Conservation (phyloP, 2,797 vertebrate genomes). For the Fistularia commersonii region DNA sequence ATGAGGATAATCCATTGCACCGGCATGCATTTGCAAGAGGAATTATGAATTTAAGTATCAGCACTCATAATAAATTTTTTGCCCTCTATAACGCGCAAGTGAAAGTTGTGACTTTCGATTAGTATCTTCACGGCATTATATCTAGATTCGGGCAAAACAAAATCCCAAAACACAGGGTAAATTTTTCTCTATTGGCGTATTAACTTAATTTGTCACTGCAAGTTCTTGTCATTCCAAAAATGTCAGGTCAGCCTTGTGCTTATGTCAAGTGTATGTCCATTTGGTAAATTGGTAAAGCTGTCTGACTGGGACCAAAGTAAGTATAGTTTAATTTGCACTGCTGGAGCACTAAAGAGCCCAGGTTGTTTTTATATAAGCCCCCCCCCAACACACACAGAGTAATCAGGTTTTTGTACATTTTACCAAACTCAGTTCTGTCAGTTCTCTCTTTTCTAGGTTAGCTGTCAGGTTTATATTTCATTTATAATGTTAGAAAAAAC, state of each 20-base stretch:
- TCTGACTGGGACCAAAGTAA: slow-evolving; percentile 1
- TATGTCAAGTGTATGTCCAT: slow-evolving; percentile 13
- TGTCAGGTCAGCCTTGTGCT: slow-evolving; percentile 37
- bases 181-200: slow-evolving; percentile 18
- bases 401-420: background rate
- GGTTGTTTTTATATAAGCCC: background rate
- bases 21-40: slow-evolving; percentile 40
- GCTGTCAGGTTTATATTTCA: too few relatives aligned
- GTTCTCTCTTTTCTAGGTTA: too few relatives aligned
- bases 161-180: slow-evolving; percentile 30
- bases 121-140: background rate
- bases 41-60: slow-evolving; percentile 25
- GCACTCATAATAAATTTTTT: slow-evolving; percentile 15
- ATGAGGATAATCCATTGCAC: slow-evolving; percentile 38
- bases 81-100: background rate
- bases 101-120: background rate
- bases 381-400: too few relatives aligned
- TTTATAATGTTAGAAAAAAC: too few relatives aligned
- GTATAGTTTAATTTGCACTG: slow-evolving; percentile 8
- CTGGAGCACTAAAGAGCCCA: slow-evolving; percentile 5
- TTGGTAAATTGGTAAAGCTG: slow-evolving; percentile 35
- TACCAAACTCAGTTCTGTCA: too few relatives aligned
- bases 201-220: slow-evolving; percentile 24
- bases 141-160: slow-evolving; percentile 23
- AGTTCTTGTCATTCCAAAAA: slow-evolving; percentile 31